Conservation (phyloP, 2,888 invertebrate genomes). For the Cenopis cana region DNA sequence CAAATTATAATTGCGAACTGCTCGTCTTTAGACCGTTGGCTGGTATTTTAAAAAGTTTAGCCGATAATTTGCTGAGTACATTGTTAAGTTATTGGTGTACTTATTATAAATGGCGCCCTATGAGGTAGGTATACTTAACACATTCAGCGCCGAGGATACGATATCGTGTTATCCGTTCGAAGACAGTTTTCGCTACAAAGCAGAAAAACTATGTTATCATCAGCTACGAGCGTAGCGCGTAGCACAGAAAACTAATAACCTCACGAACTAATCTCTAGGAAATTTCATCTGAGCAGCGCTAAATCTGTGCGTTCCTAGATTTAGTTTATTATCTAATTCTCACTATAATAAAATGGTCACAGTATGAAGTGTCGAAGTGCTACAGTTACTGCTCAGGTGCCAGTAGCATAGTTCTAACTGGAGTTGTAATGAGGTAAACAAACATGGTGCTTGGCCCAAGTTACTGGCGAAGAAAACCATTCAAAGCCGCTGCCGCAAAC, state of each 20-base stretch:
- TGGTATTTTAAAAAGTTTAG: conserved; percentile 3
- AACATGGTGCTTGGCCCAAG: conserved; percentile 56
- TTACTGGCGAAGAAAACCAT: conserved; percentile 38
- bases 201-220: too few species aligned
- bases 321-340: conserved; percentile 5
- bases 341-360: conserved; percentile 6
- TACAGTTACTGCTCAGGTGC: conserved; percentile 67
- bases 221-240: too few species aligned
- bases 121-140: too few species aligned
- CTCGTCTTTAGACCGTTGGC: conserved; percentile 52
- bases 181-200: too few species aligned
- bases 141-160: too few species aligned
- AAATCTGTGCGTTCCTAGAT: neutral
- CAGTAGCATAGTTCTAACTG: conserved; percentile 69
- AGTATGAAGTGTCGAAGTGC: conserved; percentile 43
- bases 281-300: neutral
- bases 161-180: too few species aligned
- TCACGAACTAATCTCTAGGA: too few species aligned
- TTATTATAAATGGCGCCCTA: neutral
- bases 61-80: neutral
- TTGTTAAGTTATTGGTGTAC: neutral
- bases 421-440: conserved; percentile 75
- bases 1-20: conserved; percentile 54
- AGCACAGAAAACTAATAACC: too few species aligned
- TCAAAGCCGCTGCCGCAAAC: too few species aligned